Conservation (phyloP, 2,888 invertebrate species). For the Stramonita haemastoma region DNA sequence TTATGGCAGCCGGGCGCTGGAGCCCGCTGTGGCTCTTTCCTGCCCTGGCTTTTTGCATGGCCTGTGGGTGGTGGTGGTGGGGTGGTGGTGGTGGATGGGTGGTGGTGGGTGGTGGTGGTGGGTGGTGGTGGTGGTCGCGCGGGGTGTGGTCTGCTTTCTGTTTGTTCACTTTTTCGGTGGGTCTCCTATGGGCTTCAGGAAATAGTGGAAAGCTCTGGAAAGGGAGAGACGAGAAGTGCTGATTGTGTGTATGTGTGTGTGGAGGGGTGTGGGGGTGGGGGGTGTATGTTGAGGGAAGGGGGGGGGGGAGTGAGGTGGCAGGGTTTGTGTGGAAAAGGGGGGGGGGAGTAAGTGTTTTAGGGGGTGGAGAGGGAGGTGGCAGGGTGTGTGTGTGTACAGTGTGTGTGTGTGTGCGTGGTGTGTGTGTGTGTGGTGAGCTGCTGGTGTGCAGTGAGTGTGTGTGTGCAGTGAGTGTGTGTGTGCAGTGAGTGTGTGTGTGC, state of each 20-base stretch:
- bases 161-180: background rate
- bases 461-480: background rate
- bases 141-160: background rate
- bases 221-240: too few species aligned
- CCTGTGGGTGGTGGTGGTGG: background rate
- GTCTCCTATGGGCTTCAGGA: background rate
- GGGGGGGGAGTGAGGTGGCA: background rate
- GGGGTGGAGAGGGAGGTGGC: background rate
- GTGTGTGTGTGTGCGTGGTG: background rate
- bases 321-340: background rate
- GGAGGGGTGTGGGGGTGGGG: background rate
- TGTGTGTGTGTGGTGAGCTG: background rate
- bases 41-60: background rate
- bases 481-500: background rate
- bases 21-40: background rate
- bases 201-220: background rate
- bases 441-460: too few species aligned
- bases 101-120: background rate
- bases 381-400: background rate
- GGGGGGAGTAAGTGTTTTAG: background rate
- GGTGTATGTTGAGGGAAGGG: background rate
- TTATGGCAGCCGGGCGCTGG: background rate
- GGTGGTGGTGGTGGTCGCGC: background rate
- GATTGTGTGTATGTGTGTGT: background rate
- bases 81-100: too few species aligned